Percentiles rank a stretch among this genome's conserved stretches.
Conservation (phyloP, 30 jellyfish, hydroid and myxozoan genomes). For the Hydractinia symbiolongicarpus region DNA sequence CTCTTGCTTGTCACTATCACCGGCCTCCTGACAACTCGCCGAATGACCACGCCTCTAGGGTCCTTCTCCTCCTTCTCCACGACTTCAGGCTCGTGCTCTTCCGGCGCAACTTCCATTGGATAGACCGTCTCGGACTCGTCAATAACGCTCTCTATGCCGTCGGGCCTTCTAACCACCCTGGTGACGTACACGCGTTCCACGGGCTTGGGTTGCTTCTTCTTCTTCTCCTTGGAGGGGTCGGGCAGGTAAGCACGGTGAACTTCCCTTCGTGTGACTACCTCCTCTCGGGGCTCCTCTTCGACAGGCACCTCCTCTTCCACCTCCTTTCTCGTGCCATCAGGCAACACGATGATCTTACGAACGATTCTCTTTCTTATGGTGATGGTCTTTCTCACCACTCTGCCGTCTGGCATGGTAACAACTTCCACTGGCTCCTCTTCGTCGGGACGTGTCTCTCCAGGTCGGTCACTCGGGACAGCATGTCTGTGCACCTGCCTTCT, state of each 20-base stretch:
- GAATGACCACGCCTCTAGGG: conserved; percentile 12
- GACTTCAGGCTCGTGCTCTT: conserved; percentile 35
- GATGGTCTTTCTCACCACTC: conserved; percentile 28
- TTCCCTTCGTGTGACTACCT: conserved; percentile 23
- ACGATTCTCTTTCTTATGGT: conserved; percentile 47
- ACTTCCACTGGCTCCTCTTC: conserved; percentile 32
- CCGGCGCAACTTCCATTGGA: conserved; percentile 52
- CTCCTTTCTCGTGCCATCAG: conserved; percentile 57
- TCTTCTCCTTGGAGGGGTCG: conserved; percentile 11
- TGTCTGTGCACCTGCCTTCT: conserved; percentile 10
- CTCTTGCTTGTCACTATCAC: conserved; percentile 46
- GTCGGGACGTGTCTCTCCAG: not conserved
- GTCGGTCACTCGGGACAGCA: not conserved
- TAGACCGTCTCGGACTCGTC: conserved; percentile 69
- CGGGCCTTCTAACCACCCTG: conserved; percentile 63
- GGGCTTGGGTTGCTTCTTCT: conserved; percentile 46
- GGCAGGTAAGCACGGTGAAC: not conserved
- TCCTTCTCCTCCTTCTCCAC: conserved; percentile 30
- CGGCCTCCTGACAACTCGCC: conserved; percentile 48
- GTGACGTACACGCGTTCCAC: conserved; percentile 65
- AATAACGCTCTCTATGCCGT: conserved; percentile 53
- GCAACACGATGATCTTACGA: conserved; percentile 35
- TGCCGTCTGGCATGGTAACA: conserved; percentile 4
- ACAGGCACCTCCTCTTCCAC: conserved; percentile 65
- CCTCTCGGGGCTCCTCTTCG: conserved; percentile 46